Percentiles rank a stretch among this genome's conserved stretches.
Conservation (phyloP, 1,140 invertebrate genomes). For the Plutomurus gul region DNA sequence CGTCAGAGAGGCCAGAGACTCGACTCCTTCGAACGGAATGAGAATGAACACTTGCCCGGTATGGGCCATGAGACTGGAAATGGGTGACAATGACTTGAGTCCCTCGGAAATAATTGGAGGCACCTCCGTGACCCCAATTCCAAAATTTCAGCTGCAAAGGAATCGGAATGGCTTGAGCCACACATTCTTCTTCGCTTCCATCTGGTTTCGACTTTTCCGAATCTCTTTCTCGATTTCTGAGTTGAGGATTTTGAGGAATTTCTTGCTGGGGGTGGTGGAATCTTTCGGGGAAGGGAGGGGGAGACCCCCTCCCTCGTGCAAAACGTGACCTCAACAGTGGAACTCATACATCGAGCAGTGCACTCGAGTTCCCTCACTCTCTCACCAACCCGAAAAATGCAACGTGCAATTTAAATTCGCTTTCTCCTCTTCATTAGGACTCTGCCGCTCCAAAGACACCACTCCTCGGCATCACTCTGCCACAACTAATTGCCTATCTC, state of each 20-base stretch:
- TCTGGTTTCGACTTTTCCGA: background rate
- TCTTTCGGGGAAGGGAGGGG: slow-evolving; percentile 40
- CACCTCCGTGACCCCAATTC: slow-evolving; percentile 46
- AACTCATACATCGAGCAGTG: slow-evolving; percentile 43
- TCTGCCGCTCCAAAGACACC: background rate
- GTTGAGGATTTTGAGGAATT: background rate
- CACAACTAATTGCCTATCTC: too few species aligned
- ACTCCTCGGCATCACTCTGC: background rate
- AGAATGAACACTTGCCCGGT: slow-evolving; percentile 38
- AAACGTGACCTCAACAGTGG: slow-evolving; percentile 40
- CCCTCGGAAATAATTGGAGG: slow-evolving; percentile 34
- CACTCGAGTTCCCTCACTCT: background rate
- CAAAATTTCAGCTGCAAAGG: slow-evolving; percentile 48
- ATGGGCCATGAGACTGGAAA: slow-evolving; percentile 49
- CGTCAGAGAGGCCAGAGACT: background rate
- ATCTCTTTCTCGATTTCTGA: background rate
- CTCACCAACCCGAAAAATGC: background rate
- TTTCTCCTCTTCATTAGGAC: slow-evolving; percentile 6
- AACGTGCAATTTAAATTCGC: background rate
- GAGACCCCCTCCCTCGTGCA: slow-evolving; percentile 41
- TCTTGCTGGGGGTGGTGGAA: background rate
- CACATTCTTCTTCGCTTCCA: background rate
- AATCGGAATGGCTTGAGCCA: slow-evolving; percentile 25
- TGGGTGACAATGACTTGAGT: slow-evolving; percentile 46
- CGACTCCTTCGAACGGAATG: slow-evolving; percentile 5